Evolutionary conservation across 1,140 invertebrate species (phyloP).

Genomic region (Nephotettix cincticeps): DNA sequence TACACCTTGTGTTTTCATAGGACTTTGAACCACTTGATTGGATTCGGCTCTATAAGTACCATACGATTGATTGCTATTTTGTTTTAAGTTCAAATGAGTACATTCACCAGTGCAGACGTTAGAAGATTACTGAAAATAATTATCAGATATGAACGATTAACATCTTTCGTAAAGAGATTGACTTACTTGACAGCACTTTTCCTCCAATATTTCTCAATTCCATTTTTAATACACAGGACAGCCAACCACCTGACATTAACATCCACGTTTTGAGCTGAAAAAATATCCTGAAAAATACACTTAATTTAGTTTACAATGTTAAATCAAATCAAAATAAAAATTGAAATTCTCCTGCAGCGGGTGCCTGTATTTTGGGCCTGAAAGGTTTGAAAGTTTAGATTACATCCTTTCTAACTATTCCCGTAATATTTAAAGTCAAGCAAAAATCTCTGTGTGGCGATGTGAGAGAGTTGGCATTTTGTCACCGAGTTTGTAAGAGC

Average conservation of each 20-base stretch:
- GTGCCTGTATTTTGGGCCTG: no score
- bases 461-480: no score
- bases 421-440: no score
- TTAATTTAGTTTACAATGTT: no score
- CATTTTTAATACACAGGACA: slow-evolving; percentile 92
- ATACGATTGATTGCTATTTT: not conserved
- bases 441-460: no score
- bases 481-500: no score
- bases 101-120: not conserved
- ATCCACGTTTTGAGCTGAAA: slow-evolving; percentile 77
- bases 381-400: no score
- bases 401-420: no score
- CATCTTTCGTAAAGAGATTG: slow-evolving; percentile 7
- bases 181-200: slow-evolving; percentile 74
- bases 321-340: no score
- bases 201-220: slow-evolving; percentile 92
- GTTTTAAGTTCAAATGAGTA: not conserved
- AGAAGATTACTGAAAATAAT: not conserved
- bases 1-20: not conserved
- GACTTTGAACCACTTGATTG: no score
- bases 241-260: slow-evolving; percentile 89
- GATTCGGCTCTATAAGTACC: not conserved
- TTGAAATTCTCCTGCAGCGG: no score
- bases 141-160: not conserved
- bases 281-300: slow-evolving; percentile 83